Evolutionary conservation across 2,888 invertebrate species (phyloP).

Genomic region (Chaetoderma sp.): DNA sequence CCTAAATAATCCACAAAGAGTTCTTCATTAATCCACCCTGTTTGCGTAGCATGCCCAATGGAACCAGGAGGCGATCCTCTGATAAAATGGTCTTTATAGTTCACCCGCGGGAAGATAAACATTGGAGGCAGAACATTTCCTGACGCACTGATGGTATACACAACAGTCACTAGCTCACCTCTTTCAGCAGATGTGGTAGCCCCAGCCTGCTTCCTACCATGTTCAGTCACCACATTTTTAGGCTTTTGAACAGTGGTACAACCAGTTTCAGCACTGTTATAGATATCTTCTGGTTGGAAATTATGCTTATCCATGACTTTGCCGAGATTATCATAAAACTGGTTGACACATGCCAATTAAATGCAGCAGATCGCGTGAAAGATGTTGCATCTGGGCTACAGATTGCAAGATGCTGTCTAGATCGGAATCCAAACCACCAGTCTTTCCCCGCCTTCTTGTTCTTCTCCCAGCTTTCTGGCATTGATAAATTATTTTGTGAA

Average conservation of each 20-base stretch:
- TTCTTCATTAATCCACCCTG: conserved; percentile 21
- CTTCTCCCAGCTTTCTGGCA: not conserved
- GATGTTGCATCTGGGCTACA: conserved; percentile 37
- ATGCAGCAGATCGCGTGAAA: conserved; percentile 32
- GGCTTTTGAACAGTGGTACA: conserved; percentile 35
- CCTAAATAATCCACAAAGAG: conserved; percentile 11
- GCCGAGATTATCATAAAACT: conserved; percentile 36
- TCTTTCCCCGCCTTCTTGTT: conserved; percentile 9
- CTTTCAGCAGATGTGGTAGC: conserved; percentile 27
- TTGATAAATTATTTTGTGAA: not conserved
- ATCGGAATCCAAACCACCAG: not conserved
- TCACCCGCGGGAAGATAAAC: conserved; percentile 22
- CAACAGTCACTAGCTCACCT: conserved; percentile 31
- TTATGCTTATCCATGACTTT: no score
- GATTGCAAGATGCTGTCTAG: conserved; percentile 12
- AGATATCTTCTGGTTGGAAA: conserved; percentile 23
- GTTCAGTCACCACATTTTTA: conserved; percentile 10
- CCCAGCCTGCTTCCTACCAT: conserved; percentile 33
- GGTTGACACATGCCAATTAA: conserved; percentile 31
- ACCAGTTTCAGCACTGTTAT: conserved; percentile 39
- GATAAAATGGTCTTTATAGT: conserved; percentile 23
- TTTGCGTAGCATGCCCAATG: conserved; percentile 9
- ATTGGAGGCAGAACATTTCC: conserved; percentile 27
- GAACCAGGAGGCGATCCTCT: conserved; percentile 12
- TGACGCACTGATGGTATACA: conserved; percentile 25